phyloP scores from a whole-genome alignment of 2,113 vertebrate species.

The Petroica traversi region DNA sequence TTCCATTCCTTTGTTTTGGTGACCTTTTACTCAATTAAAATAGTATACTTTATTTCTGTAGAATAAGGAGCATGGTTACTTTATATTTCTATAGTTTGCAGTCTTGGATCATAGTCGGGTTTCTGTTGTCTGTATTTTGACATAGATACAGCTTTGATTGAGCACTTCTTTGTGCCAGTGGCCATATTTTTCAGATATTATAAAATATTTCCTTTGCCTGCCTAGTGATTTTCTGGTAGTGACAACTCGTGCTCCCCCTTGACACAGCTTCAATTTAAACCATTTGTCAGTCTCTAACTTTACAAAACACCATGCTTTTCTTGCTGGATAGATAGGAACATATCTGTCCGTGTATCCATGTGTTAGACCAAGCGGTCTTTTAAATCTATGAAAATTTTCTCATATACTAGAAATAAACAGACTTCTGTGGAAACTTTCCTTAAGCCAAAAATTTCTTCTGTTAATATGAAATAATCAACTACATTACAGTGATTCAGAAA shows the following conservation, averaged over 20 bases:
- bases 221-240: background rate
- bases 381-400: conserved; percentile 1
- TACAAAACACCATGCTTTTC: background rate
- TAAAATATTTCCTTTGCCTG: background rate
- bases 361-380: background rate
- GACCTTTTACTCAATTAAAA: background rate
- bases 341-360: background rate
- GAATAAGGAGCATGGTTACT: background rate
- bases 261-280: background rate
- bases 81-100: background rate
- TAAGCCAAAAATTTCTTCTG: conserved; percentile 28
- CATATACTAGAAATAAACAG: background rate
- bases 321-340: background rate
- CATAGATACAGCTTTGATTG: background rate
- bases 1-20: background rate
- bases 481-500: conserved; percentile 50
- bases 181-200: background rate
- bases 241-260: background rate
- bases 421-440: conserved; percentile 29
- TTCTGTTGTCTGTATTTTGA: background rate
- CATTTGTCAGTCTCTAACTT: background rate
- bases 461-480: conserved; percentile 56
- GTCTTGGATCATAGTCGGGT: background rate
- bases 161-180: background rate
- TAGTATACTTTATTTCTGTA: background rate